A percentile compares a stretch with the other conserved stretches of the same genome.
phyloP scores from a whole-genome alignment of 2,797 vertebrate genomes.

The Okamejei kenojei region DNA sequence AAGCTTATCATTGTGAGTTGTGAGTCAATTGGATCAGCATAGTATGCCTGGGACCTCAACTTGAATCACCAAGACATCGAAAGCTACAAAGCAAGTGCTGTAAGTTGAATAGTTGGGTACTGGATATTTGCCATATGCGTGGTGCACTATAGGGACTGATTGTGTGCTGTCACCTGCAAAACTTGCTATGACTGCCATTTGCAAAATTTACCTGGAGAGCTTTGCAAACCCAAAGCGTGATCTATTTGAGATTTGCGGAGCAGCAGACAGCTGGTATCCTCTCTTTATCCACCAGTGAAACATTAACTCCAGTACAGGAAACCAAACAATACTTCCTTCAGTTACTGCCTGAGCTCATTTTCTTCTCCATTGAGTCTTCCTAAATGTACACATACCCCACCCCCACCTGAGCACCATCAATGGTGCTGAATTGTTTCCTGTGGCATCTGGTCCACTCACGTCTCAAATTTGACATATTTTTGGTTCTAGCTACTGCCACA shows the following conservation, averaged over 20 bases:
- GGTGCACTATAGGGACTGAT: too few relatives aligned
- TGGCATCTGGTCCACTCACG: slow-evolving; percentile 53
- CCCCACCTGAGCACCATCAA: not conserved
- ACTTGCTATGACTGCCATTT: not conserved
- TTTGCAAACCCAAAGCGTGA: not conserved
- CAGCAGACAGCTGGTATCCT: too few relatives aligned
- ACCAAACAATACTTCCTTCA: not conserved
- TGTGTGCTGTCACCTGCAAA: too few relatives aligned
- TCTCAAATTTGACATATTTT: slow-evolving; percentile 56
- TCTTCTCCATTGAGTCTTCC: not conserved
- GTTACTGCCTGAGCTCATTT: not conserved
- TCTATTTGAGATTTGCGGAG: not conserved
- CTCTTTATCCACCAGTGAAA: not conserved
- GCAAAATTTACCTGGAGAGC: not conserved
- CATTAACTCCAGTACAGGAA: not conserved
- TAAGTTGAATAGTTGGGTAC: too few relatives aligned
- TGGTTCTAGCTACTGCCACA: slow-evolving; percentile 50
- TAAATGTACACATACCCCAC: not conserved
- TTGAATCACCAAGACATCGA: not conserved
- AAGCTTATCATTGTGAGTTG: not conserved
- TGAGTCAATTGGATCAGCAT: not conserved
- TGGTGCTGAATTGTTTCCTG: not conserved
- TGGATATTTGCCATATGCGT: too few relatives aligned
- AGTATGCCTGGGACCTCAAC: not conserved
- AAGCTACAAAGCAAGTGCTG: too few relatives aligned